Conservation (phyloP, 2,888 invertebrate genomes). For the Uropetala carovei region DNA sequence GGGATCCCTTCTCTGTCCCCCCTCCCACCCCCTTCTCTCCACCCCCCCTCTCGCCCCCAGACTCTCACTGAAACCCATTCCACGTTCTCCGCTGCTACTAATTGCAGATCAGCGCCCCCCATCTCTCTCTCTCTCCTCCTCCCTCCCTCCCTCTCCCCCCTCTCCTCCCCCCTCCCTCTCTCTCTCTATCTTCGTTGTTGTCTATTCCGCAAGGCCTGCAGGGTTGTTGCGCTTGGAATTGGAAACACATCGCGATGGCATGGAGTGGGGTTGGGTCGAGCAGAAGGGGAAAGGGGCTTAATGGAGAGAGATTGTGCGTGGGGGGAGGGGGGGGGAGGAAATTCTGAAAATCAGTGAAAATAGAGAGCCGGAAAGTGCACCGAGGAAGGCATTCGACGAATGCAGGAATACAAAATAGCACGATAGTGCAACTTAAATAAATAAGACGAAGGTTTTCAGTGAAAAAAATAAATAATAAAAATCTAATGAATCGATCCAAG, state of each 20-base stretch:
- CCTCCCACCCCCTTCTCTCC: conserved; percentile 14
- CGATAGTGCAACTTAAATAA: no score
- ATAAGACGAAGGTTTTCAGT: no score
- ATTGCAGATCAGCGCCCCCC: conserved; percentile 47
- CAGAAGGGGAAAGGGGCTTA: neutral
- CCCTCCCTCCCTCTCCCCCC: conserved; percentile 14
- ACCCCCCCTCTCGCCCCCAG: neutral
- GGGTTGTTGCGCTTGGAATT: conserved; percentile 54
- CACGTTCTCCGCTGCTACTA: neutral
- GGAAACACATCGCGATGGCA: conserved; percentile 41
- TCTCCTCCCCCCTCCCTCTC: conserved; percentile 35
- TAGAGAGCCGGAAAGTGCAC: conserved; percentile 36
- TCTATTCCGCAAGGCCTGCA: conserved; percentile 52
- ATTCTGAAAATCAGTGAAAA: conserved; percentile 24
- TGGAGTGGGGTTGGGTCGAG: neutral
- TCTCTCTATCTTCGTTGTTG: conserved; percentile 15
- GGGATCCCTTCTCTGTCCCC: neutral
- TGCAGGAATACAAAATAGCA: neutral
- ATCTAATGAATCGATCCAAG: no score
- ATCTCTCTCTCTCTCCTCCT: neutral
- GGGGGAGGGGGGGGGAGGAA: neutral
- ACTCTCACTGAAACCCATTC: neutral
- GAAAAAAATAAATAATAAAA: no score
- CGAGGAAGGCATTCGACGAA: conserved; percentile 47
- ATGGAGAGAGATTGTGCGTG: neutral